Conservation (phyloP, 2,113 vertebrate species). For the Antennarius striatus region DNA sequence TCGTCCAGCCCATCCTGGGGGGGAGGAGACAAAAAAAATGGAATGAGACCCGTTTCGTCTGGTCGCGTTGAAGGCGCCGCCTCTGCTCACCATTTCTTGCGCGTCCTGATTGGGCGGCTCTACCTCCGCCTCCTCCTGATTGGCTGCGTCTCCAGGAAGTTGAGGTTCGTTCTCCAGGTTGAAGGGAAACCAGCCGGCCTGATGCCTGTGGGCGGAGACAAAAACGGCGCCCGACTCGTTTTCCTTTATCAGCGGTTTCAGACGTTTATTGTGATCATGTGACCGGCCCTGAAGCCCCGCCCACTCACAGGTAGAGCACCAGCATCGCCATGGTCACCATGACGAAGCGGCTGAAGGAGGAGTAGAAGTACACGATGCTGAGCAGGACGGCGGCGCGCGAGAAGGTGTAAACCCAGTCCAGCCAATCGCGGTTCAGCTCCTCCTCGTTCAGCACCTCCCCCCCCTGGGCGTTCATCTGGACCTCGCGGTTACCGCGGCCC, state of each 20-base stretch:
- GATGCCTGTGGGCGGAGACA: slow-evolving; percentile 81
- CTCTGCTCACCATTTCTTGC: slow-evolving; percentile 85
- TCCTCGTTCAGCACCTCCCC: slow-evolving; percentile 90
- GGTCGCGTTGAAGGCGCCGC: no score
- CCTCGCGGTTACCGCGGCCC: slow-evolving; percentile 82
- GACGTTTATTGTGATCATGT: no score
- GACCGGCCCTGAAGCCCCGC: no score
- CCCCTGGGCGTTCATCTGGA: slow-evolving; percentile 84
- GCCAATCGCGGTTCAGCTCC: slow-evolving; percentile 94
- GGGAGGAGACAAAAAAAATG: neutral
- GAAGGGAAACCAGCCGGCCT: slow-evolving; percentile 97
- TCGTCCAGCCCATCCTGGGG: slow-evolving; percentile 91
- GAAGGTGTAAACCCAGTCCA: slow-evolving; percentile 95
- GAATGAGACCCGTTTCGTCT: neutral
- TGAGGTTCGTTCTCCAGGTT: slow-evolving; percentile 88
- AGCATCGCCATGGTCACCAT: slow-evolving; percentile 98
- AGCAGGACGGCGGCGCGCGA: slow-evolving; percentile 90
- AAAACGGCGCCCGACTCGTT: no score
- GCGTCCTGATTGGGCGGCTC: slow-evolving; percentile 83
- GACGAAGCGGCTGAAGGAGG: slow-evolving; percentile 95
- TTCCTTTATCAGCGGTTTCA: no score
- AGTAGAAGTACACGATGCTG: slow-evolving; percentile 97
- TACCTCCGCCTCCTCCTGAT: slow-evolving; percentile 83
- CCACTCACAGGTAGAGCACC: slow-evolving; percentile 94
- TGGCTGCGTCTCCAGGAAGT: slow-evolving; percentile 79